Base-by-base conservation (phyloP, 2,797 vertebrate genomes). In the Bufotes viridis region DNA sequence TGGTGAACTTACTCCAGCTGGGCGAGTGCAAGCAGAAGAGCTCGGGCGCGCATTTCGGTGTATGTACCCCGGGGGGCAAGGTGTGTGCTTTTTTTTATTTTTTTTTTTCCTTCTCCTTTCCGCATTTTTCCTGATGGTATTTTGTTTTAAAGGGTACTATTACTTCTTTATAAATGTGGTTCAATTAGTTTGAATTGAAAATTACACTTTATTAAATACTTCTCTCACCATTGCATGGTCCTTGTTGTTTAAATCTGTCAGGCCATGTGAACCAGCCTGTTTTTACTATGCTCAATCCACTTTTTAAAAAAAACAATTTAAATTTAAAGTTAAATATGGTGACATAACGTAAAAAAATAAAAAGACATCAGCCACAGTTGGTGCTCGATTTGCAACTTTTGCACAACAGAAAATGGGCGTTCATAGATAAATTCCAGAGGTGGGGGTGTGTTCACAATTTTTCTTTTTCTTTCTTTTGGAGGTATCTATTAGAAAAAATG, bases 11-110 rank as follows among this genome's bases (percentile, higher is more conserved):
- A 99, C 98, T 0, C 98, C 97, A 0, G 96, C 97, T 2, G 98
- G 98, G 15, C 93, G 97, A 85, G 97, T 99, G 1, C 98, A 99
- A 94, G 97, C 98, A 0, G 98, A 99, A 91, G 97, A 99, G 91
- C 97, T 99, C 90, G 98, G 98, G 0, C 91, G 97, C 82, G 98
- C 98, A 58, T 99, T 99, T 90, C 96, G 98, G 90, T 99, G 98
- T 89, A 99, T 99, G 98, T 99, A 99, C 91, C 98, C 98, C 0
- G 98, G 98, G 91, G 98, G 98, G 74, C 98, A 99, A 95, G 98
- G 98, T 99, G 91, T 93, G 94, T n/a, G 7, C 29, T 29, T 57
- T 26, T 24, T 76, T 67, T 49, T 55, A 29, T 34, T 34, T 34
- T 69, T 34, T 60, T 34, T 22, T 78, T 60, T 26, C 13, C 24